A percentile compares a stretch with the other conserved stretches of the same genome.
These are phyloP conservation scores for Pilophorus perplexus DNA, from an alignment of 2,888 invertebrate genomes.

Conservation along the genomic window DNA sequence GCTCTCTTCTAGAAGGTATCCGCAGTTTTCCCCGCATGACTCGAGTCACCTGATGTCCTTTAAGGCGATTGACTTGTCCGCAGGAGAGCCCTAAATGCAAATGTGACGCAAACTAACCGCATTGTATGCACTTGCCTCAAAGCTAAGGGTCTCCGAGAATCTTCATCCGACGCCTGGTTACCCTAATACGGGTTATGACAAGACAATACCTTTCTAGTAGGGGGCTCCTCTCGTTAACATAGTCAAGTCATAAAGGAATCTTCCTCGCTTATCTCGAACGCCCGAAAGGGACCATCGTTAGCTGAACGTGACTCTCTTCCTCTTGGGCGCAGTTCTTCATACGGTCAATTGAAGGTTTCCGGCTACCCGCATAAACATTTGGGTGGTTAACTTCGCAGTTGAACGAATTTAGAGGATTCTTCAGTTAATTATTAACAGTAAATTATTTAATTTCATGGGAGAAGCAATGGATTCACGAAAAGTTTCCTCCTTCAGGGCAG, in stretches of 20 bases:
- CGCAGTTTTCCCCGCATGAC: too few species aligned
- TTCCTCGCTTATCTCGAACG: constrained; percentile 29
- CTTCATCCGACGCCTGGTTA: constrained; percentile 3
- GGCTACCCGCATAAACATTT: too few species aligned
- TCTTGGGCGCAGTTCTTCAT: too few species aligned
- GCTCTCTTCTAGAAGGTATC: too few species aligned
- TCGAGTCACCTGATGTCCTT: too few species aligned
- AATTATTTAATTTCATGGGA: too few species aligned
- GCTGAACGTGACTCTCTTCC: constrained; percentile 38
- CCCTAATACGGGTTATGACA: constrained; percentile 40
- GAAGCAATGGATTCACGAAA: too few species aligned
- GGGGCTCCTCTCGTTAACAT: constrained; percentile 25
- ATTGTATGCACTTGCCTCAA: constrained; percentile 38
- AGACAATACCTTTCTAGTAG: constrained; percentile 35
- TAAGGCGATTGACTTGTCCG: constrained; percentile 37
- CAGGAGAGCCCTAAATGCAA: constrained; percentile 33
- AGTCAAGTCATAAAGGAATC: constrained; percentile 35
- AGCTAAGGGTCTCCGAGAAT: constrained; percentile 23
- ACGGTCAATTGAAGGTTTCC: constrained; percentile 6
- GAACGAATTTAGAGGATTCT: too few species aligned
- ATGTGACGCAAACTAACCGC: constrained; percentile 41
- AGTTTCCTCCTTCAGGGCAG: too few species aligned
- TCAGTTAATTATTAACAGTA: too few species aligned
- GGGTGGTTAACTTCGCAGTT: too few species aligned
- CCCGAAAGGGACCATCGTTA: constrained; percentile 36